Conservation (phyloP, 2,888 invertebrate species). For the Drosophila putrida region DNA sequence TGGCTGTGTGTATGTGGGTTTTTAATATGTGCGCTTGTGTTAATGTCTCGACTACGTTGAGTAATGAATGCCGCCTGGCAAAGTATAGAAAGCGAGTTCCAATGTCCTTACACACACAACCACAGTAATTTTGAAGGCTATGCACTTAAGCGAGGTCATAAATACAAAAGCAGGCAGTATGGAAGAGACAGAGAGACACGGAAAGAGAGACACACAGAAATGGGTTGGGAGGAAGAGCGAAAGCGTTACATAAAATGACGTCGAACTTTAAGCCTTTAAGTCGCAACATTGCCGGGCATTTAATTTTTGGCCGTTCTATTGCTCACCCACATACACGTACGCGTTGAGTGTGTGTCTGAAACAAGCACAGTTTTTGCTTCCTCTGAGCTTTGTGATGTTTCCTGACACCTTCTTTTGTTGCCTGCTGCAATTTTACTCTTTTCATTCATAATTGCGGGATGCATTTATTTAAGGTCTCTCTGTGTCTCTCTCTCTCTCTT, state of each 20-base stretch:
- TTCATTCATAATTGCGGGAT: conserved; percentile 79
- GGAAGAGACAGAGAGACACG: conserved; percentile 7
- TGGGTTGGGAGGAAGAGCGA: neutral
- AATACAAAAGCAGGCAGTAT: conserved; percentile 34
- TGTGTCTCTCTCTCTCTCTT: conserved; percentile 3
- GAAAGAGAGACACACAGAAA: neutral
- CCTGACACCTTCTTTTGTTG: conserved; percentile 51
- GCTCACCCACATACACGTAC: conserved; percentile 9
- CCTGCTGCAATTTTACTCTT: conserved; percentile 41
- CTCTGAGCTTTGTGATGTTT: conserved; percentile 49
- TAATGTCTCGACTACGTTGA: conserved; percentile 70
- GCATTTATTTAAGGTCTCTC: conserved; percentile 60
- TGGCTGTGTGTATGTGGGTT: conserved; percentile 29
- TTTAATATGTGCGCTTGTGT: conserved; percentile 61
- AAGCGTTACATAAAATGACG: conserved; percentile 47
- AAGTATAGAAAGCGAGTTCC: conserved; percentile 67
- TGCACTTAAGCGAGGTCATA: conserved; percentile 77
- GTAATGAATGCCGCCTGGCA: conserved; percentile 70
- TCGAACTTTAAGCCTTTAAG: conserved; percentile 54
- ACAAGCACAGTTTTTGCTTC: conserved; percentile 53
- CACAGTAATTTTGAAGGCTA: conserved; percentile 65
- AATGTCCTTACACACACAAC: conserved; percentile 60
- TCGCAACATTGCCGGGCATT: conserved; percentile 41
- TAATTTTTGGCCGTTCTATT: conserved; percentile 42
- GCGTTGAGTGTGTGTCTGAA: conserved; percentile 21